Evolutionary conservation across 2,113 vertebrate species (phyloP).

Genomic region (Entomyzon cyanotis): DNA sequence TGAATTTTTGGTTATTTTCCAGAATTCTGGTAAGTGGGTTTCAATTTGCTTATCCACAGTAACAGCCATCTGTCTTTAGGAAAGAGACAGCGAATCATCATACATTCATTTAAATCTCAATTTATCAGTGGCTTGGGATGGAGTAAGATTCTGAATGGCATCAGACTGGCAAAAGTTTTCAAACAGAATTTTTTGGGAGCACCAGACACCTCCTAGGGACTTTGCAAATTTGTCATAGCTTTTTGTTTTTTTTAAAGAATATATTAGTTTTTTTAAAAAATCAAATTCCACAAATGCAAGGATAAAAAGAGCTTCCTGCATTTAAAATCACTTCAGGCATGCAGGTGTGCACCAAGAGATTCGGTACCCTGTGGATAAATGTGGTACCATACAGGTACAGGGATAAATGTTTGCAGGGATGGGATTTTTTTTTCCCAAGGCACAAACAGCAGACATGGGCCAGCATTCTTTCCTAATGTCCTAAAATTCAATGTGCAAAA

Average conservation of each 20-base stretch:
- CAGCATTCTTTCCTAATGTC: neutral
- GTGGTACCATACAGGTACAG: neutral
- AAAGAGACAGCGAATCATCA: neutral
- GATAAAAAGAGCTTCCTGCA: neutral
- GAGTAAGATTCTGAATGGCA: neutral
- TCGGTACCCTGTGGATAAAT: neutral
- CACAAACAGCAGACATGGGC: neutral
- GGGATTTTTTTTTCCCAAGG: neutral
- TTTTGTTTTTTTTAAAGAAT: neutral
- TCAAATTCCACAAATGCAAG: neutral
- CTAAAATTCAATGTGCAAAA: neutral
- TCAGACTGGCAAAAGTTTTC: neutral
- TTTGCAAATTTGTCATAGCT: neutral
- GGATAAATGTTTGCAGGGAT: neutral
- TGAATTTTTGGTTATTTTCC: neutral
- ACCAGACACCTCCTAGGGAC: neutral
- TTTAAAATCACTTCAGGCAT: neutral
- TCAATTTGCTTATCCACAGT: neutral
- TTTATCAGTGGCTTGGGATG: neutral
- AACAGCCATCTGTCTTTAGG: neutral
- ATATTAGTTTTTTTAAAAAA: neutral
- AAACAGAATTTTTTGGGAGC: neutral
- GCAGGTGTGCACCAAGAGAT: neutral
- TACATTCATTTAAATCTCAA: neutral
- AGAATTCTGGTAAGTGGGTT: neutral